Base-by-base conservation (phyloP, 2,888 invertebrate genomes). In the Adineta ricciae region DNA sequence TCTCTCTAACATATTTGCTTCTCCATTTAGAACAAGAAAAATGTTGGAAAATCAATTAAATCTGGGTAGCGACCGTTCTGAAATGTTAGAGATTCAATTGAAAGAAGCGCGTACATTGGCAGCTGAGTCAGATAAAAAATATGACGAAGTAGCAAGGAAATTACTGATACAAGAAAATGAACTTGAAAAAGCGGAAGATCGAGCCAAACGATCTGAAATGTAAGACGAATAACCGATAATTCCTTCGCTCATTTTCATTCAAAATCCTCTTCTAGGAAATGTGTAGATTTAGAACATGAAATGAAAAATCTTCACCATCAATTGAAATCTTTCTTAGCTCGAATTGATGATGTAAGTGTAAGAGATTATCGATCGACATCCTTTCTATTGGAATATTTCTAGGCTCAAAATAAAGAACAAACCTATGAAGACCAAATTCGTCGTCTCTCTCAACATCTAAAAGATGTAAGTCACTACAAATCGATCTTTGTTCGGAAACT, bases 221-320 rank as follows among this genome's bases (percentile, higher is more conserved):
- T 86, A 84, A 16, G 11, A 46, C 5, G 0, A 49, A 8, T 36
- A 27, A 24, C 2, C 11, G n/a, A n/a, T n/a, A n/a, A n/a, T n/a
- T n/a, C n/a, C n/a, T n/a, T n/a, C n/a, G n/a, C n/a, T n/a, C n/a
- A n/a, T 36, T 4, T 78, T 24, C 8, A 24, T 46, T 8, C 5
- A 46, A 46, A 46, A 46, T 46, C 46, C 7, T 14, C 24, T 87
- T 91, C 87, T 90, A 93, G 93, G 89, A 99, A 99, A 94, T 98
- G 99, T 93, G 96, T 97, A 92, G 98, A 99, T 93, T 95, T 99
- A 93, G 99, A 99, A 92, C 98, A 99, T 92, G 98, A 99, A 92
- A 94, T 99, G 92, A 96, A 97, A 92, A 98, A 99, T 90, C 98
- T 99, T 92, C 98, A 98, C 91, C 99, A 99, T 94, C 99, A 99